A percentile compares a stretch with the other conserved stretches of the same genome.
phyloP scores from a whole-genome alignment of 2,113 vertebrate species.

The Boulengeromyrus knoepffleri region DNA sequence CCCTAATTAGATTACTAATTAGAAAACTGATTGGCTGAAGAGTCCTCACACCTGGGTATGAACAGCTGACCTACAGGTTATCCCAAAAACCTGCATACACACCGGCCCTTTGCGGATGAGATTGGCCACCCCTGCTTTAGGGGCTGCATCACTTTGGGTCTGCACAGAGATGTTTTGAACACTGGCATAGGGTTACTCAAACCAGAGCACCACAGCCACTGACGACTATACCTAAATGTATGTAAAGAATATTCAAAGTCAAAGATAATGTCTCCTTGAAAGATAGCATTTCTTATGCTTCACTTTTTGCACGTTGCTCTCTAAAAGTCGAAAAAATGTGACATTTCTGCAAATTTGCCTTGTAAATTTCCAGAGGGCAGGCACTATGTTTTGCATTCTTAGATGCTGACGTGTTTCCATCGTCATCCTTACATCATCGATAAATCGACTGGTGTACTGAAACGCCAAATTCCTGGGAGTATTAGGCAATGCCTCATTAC shows the following conservation, averaged over 20 bases:
- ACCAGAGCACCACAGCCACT: neutral
- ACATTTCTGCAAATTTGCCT: neutral
- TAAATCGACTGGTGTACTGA: neutral
- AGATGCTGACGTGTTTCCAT: neutral
- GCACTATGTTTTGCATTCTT: neutral
- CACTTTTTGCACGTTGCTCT: neutral
- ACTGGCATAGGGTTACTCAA: neutral
- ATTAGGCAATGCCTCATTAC: conserved; percentile 1
- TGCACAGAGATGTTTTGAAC: neutral
- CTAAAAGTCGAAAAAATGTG: neutral
- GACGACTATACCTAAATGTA: neutral
- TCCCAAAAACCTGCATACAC: no score
- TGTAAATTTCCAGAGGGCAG: neutral
- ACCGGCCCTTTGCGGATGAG: no score
- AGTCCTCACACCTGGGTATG: no score
- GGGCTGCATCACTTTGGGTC: neutral
- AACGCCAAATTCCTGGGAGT: neutral
- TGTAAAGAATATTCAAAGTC: neutral
- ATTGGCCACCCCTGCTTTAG: neutral
- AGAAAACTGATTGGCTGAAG: no score
- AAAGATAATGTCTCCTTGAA: neutral
- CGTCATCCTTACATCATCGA: neutral
- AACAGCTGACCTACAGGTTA: no score
- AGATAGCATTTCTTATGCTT: neutral
- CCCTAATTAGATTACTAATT: no score